phyloP scores from a whole-genome alignment of 2,888 invertebrate species.

The Caenorhabditis sulstoni region DNA sequence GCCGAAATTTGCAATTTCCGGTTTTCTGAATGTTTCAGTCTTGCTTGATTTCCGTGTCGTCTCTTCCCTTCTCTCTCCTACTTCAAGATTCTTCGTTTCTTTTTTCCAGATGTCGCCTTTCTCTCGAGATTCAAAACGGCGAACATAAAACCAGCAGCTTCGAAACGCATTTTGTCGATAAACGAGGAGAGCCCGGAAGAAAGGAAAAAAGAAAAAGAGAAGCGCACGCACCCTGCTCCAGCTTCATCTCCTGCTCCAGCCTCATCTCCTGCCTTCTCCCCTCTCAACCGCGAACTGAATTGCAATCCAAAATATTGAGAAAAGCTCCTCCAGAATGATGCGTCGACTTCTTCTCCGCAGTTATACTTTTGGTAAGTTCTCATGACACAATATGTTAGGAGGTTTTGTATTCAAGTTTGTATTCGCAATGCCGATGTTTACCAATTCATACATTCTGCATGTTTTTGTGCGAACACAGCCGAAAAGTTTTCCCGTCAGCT shows the following conservation, averaged over 20 bases:
- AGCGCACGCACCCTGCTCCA: background rate
- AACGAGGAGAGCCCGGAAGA: slow-evolving; percentile 6
- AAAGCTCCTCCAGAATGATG: slow-evolving; percentile 38
- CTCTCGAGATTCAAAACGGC: slow-evolving; percentile 40
- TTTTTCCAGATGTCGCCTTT: slow-evolving; percentile 43
- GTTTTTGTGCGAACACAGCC: background rate
- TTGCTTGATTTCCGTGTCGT: background rate
- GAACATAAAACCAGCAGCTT: slow-evolving; percentile 20
- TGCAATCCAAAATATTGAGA: background rate
- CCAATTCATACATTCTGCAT: background rate
- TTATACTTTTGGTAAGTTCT: slow-evolving; percentile 55
- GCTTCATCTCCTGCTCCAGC: no score
- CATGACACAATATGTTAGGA: background rate
- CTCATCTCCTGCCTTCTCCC: no score
- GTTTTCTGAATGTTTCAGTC: slow-evolving; percentile 15
- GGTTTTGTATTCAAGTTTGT: background rate
- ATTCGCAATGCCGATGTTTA: background rate
- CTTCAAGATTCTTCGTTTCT: background rate
- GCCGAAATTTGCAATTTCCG: background rate
- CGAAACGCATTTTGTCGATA: slow-evolving; percentile 22
- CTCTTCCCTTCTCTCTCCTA: background rate
- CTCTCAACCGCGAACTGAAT: no score
- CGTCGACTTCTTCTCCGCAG: slow-evolving; percentile 40
- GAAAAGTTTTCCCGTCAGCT: background rate
- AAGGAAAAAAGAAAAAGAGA: background rate